phyloP scores from a whole-genome alignment of 2,888 invertebrate genomes.

The Eulithis testata region DNA sequence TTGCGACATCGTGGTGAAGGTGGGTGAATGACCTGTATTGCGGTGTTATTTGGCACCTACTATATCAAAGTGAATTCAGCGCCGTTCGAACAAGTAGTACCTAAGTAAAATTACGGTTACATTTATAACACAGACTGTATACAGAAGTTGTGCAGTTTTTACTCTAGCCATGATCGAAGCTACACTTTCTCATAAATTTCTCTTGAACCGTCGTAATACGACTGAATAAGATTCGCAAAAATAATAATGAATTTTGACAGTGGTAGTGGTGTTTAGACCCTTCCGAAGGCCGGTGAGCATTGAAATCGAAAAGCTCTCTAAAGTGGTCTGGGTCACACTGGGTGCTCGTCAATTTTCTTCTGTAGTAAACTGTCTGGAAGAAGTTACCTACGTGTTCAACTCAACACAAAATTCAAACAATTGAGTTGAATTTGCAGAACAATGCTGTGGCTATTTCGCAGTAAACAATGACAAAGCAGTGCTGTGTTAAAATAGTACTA shows the following conservation, averaged over 20 bases:
- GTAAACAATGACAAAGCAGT: background rate
- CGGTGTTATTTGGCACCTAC: too few relatives aligned
- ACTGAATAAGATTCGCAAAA: too few relatives aligned
- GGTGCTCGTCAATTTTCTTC: conserved; percentile 9
- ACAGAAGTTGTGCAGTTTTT: too few relatives aligned
- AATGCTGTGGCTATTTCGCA: background rate
- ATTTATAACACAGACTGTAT: too few relatives aligned
- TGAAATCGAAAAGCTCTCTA: conserved; percentile 8
- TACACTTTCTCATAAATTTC: too few relatives aligned
- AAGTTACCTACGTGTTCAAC: conserved; percentile 8
- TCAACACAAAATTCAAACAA: background rate
- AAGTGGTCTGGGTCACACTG: background rate
- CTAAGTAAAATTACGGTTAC: too few relatives aligned
- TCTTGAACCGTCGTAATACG: too few relatives aligned
- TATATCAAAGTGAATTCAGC: too few relatives aligned
- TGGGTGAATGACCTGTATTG: too few relatives aligned
- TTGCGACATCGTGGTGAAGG: too few relatives aligned
- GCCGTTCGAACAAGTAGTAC: too few relatives aligned
- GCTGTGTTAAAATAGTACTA: background rate
- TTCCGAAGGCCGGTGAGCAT: conserved; percentile 9
- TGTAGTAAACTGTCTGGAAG: conserved; percentile 11
- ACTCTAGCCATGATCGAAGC: too few relatives aligned
- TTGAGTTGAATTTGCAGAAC: background rate
- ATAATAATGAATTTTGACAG: background rate
- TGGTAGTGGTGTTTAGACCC: conserved; percentile 1